Base-by-base conservation (phyloP, 2,113 vertebrate genomes). In the Arvicanthis niloticus region DNA sequence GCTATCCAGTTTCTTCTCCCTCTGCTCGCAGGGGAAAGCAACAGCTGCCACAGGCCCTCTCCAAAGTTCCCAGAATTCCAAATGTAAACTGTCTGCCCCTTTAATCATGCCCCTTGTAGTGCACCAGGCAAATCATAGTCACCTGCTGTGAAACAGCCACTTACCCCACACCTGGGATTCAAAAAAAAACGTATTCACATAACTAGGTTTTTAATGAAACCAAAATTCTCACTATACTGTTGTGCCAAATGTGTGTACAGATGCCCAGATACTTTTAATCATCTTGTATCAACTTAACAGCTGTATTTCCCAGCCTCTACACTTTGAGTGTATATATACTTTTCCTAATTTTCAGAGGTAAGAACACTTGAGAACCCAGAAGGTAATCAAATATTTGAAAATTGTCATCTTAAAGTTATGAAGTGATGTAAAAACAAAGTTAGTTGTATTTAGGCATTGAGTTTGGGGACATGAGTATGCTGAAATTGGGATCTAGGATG, bases 311-410 rank as follows among this genome's bases (percentile, higher is more conserved):
- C 93, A 16, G 85, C 37, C 37, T 84, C 42, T 62, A 4, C 81
- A 58, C n/a, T 81, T 86, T 53, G 68, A 85, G 67, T 40, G 62
- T 56, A 37, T n/a, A 53, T n/a, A 31, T n/a, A 86, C 10, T 86
- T 85, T 93, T 94, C 67, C 34, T 91, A 70, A 85, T 93, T 97
- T 68, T 94, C 82, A 72, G 34, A 31, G 34, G 89, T 48, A 67
- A 67, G 45, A 86, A 45, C 29, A 62, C 9, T 86, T 67, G 76
- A 8, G 82, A 85, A 45, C 26, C 58, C 40, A 85, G 24, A 92
- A 51, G 42, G 16, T 91, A 10, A 78, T 85, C 45, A 8, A 6
- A 8, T 72, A 77, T 82, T 91, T 87, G 91, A 95, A 93, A 95
- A 80, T 80, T 70, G 68, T 58, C 91, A 56, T 58, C 56, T 48